Evolutionary conservation across 2,113 vertebrate species (phyloP).

Genomic region (Dasyornis broadbenti): DNA sequence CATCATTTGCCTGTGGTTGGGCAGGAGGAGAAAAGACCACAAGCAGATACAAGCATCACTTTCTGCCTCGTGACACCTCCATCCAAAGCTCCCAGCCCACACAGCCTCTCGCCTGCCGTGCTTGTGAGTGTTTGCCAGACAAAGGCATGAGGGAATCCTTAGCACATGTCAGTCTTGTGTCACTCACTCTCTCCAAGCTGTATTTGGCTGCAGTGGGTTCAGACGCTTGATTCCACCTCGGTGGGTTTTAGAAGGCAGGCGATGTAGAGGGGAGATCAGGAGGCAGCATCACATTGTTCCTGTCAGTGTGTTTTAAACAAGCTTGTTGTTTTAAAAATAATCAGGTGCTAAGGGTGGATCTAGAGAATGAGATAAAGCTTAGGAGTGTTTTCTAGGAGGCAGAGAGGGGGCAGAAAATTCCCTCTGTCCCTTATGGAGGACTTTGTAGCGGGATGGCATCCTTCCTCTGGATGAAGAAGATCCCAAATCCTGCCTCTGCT

Average conservation of each 20-base stretch:
- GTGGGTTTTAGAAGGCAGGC: background rate
- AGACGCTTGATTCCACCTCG: fast-evolving
- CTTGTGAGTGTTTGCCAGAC: background rate
- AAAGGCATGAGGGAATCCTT: background rate
- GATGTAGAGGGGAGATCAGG: background rate
- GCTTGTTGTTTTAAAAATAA: background rate
- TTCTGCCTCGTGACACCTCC: fast-evolving
- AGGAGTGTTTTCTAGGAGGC: background rate
- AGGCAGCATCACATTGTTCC: background rate
- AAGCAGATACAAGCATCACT: fast-evolving
- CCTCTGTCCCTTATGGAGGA: background rate
- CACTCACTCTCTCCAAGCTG: background rate
- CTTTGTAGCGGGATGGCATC: background rate
- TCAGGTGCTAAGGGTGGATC: background rate
- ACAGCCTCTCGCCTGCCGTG: background rate
- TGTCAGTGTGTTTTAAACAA: background rate
- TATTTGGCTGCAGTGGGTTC: background rate
- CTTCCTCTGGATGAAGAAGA: background rate
- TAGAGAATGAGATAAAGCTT: background rate
- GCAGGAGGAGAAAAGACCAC: background rate
- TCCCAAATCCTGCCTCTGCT: background rate
- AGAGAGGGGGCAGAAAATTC: background rate
- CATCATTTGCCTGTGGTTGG: background rate
- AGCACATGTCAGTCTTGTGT: background rate
- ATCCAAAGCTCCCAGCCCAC: background rate